Evolutionary conservation across 2,888 invertebrate genomes (phyloP), one percentile per base, ranked within the genome.

Genomic region (Bedellia somnulentella): DNA sequence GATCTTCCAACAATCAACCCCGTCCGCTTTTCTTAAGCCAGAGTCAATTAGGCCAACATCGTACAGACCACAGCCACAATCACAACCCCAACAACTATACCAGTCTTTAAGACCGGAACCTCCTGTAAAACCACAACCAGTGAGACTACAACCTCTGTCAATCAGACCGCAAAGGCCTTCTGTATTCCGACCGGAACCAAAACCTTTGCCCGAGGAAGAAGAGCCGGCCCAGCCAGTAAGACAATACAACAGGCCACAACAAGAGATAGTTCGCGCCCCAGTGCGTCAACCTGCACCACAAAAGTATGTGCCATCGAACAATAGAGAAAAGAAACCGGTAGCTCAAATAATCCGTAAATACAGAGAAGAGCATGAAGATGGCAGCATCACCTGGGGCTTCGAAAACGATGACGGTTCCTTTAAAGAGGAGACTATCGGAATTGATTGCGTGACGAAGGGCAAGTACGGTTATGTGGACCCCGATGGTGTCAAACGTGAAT

Each of bases 381-480:
- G 89, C 23, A 89, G 86, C 50, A 91, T 91, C 44, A 86, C 87
- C 1, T 91, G 91, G 91, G 91, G 91, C 28, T 91, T 86, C 49
- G 90, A 91, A 58, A 90, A 91, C 52, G 90, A 90, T 44, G 91
- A 91, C 47, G 91, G 91, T 13, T 86, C 88, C 2, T 91, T 87
- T 60, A 91, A 91, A 52, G 90, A 91, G 53, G 90, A 91, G 67
- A 80, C 82, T 5, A 87, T 90, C 42, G 91, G 91, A 25, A 71
- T 80, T 8, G 88, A 91, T 56, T 87, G 87, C 46, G 58, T 87
- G 35, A 86, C 86, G 8, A 80, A 85, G 37, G 89, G 89, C 27
- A 88, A 85, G 50, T 91, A 91, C 50, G 91, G 91, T 17, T 91
- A 91, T 53, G 78, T 89, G 5, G 89, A 91, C 57, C 89, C 89